Evolutionary conservation across 2,888 invertebrate genomes (phyloP), one percentile per base, ranked within the genome.

Genomic region (Conus canariensis): DNA sequence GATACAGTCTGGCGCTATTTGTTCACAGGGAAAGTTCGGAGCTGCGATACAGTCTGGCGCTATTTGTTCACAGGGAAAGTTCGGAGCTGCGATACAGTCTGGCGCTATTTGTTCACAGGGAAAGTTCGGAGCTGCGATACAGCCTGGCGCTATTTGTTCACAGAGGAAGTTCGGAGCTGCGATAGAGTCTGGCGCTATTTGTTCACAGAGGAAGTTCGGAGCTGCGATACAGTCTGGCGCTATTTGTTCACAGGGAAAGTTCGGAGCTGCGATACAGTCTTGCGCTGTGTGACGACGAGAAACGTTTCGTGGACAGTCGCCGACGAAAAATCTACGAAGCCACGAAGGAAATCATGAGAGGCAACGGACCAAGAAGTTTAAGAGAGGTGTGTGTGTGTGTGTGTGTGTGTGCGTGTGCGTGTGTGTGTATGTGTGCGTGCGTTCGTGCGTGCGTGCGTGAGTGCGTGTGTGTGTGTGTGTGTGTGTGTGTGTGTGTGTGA

Each of bases 131-230:
- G 30, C 30, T 30, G 30, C 30, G 1, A 30, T 30, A 30, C 30
- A 19, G 74, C 94, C 96, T 83, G 96, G 95, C n/a, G 94, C 96
- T 30, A 93, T 97, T 64, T 96, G 96, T 0, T 96, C 96, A n/a
- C 14, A 97, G 97, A 5, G 97, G 97, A 8, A 97, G 1, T 96
- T 97, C 94, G 94, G 97, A 25, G 97, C 97, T 22, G 96, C 96
- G 96, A 95, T 95, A 30, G 1, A 19, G 74, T 94, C 96, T 83
- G 96, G 95, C n/a, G 94, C 96, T 30, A 93, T 97, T 64, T 96
- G 96, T 0, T 96, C 96, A n/a, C 14, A 97, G 97, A n/a, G 97
- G 97, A 8, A 97, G 1, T 96, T 97, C 94, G 94, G 97, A 25
- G 97, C 97, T 22, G 96, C 96, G 96, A 95, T 95, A 30, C 30